Evolutionary conservation across 2,113 vertebrate species (phyloP).

Genomic region (Corythaixoides concolor): DNA sequence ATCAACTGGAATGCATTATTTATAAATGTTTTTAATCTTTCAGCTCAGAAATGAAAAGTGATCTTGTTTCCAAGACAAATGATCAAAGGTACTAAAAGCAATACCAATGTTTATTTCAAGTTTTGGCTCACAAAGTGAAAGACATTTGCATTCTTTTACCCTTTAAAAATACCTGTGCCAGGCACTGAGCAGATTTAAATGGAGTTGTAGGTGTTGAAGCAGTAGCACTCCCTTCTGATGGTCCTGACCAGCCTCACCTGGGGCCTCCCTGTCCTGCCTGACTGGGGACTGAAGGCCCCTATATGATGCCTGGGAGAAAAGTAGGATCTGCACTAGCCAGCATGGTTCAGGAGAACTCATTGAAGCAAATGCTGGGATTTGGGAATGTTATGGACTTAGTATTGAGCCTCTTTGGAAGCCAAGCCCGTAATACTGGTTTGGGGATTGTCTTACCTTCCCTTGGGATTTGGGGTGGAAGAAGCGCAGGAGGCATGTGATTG

Average conservation of each 20-base stretch:
- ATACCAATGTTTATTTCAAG: neutral
- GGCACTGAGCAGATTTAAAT: neutral
- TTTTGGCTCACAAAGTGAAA: neutral
- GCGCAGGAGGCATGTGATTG: fast-evolving
- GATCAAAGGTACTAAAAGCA: neutral
- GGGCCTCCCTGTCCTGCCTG: neutral
- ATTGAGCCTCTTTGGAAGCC: neutral
- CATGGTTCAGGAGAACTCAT: neutral
- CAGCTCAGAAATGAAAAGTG: neutral
- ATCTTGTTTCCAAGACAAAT: neutral
- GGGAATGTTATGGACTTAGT: fast-evolving
- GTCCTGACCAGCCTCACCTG: neutral
- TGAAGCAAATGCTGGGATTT: neutral
- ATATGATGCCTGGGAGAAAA: neutral
- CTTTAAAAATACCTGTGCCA: neutral
- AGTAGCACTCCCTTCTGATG: neutral
- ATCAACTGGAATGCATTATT: neutral
- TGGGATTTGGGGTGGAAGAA: neutral
- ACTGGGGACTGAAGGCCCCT: neutral
- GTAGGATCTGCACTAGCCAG: neutral
- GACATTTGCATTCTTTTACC: neutral
- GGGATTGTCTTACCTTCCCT: neutral
- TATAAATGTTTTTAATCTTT: neutral
- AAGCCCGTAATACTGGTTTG: neutral
- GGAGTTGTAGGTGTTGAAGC: neutral